Evolutionary conservation across 2,113 vertebrate genomes (phyloP).

Genomic region (Myrmecophaga tridactyla): DNA sequence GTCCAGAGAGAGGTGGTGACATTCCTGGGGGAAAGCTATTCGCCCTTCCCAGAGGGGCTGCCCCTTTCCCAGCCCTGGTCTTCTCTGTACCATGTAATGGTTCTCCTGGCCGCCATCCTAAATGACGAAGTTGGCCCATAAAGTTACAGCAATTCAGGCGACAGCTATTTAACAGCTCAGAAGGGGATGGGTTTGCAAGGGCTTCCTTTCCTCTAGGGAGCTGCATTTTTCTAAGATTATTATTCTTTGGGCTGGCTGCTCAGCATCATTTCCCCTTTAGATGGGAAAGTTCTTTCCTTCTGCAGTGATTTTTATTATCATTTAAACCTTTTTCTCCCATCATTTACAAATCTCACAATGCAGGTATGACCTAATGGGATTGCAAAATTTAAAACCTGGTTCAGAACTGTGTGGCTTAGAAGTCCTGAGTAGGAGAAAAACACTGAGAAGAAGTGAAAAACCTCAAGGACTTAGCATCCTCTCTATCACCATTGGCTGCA

Average conservation of each 20-base stretch:
- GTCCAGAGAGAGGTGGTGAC: not conserved
- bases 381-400: not conserved
- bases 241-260: constrained; percentile 82
- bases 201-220: constrained; percentile 83
- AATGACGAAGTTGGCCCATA: constrained; percentile 55
- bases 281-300: constrained; percentile 84
- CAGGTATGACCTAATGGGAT: not conserved
- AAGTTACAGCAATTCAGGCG: constrained; percentile 57
- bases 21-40: not conserved
- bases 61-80: not conserved
- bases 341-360: not conserved
- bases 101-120: constrained; percentile 30
- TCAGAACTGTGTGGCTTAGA: not conserved
- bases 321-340: constrained; percentile 61
- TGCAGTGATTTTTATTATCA: constrained; percentile 75
- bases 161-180: constrained; percentile 74
- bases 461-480: not conserved
- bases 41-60: not conserved
- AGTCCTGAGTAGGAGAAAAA: not conserved
- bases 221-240: constrained; percentile 86
- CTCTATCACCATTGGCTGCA: not conserved
- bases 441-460: not conserved
- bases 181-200: constrained; percentile 76
- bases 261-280: constrained; percentile 85
- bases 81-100: not conserved